Evolutionary conservation across 2,113 vertebrate species (phyloP).

Genomic region (Nymphicus hollandicus): DNA sequence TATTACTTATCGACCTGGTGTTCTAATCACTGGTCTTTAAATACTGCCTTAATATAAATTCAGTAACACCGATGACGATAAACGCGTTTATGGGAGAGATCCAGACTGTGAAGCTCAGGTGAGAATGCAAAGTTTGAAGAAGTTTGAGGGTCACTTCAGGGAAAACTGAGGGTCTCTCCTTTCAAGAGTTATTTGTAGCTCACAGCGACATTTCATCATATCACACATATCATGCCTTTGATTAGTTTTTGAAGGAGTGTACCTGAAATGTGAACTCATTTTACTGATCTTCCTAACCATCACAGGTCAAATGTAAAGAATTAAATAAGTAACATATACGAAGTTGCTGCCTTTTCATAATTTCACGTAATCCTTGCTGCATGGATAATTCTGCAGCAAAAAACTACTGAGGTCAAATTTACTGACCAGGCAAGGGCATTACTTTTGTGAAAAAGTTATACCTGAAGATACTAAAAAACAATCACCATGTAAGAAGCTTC

Average conservation of each 20-base stretch:
- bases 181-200: neutral
- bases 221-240: neutral
- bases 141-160: neutral
- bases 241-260: neutral
- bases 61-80: neutral
- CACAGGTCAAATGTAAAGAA: neutral
- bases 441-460: neutral
- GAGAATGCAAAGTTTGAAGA: neutral
- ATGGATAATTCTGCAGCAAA: neutral
- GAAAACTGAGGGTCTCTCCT: neutral
- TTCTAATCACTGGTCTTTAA: neutral
- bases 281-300: neutral
- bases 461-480: neutral
- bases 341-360: neutral
- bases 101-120: neutral
- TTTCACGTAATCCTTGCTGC: neutral
- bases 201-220: neutral
- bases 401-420: neutral
- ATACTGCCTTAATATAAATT: neutral
- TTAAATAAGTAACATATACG: neutral
- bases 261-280: neutral
- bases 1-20: fast-evolving
- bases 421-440: neutral
- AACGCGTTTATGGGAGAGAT: neutral
- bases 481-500: neutral